Base-by-base conservation (phyloP, 1,140 invertebrate genomes). In the Zaprionus ghesquierei region DNA sequence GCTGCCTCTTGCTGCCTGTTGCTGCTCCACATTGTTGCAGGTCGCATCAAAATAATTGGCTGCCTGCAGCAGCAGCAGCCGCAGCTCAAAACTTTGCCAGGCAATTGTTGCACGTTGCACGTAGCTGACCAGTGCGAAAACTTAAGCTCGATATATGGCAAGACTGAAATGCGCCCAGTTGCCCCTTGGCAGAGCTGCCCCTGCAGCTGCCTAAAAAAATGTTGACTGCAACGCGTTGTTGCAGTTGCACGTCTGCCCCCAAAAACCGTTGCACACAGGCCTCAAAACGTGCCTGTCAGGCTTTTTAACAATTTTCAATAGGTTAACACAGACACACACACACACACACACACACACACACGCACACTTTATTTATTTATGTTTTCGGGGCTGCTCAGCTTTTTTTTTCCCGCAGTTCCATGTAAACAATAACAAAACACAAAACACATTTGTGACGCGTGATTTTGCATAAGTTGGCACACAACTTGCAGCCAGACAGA, bases 381-480 rank as follows among this genome's bases (percentile, higher is more conserved):
- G 53, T 62, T 44, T 35, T 59, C 29, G 13, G 35, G 15, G 20
- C 54, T 55, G 54, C 20, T 51, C 62, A 27, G 18, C 53, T 55
- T 69, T 70, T 70, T 63, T 50, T 69, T 53, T 50, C 51, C 50
- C 77, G 79, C 84, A 87, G 77, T 89, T 87, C 82, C 87, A 69
- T 84, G 84, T 89, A 87, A 87, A 87, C 84, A 87, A 84, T 84
- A 89, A 89, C 82, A 89, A 87, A 87, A 87, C 82, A 89, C 82
- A 89, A 87, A 87, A 89, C 82, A 87, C 82, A 87, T 89, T 87
- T 87, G 80, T 89, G 84, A 87, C 84, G 84, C 84, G 84, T 89
- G 84, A 89, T 87, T 87, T 87, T 89, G 84, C 84, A 87, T 87
- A 87, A 87, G 84, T 87, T 89, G 84, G 85, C 84, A 84, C 59